These are phyloP conservation scores for Drosophila pectinifera DNA, from an alignment of 1,140 invertebrate species.

Conservation along the genomic window DNA sequence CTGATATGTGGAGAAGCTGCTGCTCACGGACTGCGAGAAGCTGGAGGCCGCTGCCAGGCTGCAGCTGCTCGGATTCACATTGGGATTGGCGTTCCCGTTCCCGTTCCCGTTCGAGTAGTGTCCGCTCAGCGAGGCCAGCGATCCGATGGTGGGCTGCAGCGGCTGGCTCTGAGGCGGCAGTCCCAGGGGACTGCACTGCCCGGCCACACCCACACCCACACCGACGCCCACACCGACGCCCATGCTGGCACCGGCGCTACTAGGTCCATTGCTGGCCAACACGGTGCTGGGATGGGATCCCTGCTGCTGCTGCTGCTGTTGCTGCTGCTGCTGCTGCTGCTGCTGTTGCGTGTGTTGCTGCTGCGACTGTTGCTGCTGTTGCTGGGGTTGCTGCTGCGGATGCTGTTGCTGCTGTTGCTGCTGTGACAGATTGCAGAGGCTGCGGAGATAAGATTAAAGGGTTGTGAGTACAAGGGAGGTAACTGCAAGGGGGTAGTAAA, in stretches of 20 bases:
- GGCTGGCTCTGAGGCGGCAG: constrained; percentile 80
- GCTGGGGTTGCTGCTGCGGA: constrained; percentile 47
- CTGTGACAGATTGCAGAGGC: constrained; percentile 70
- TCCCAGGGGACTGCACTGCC: constrained; percentile 71
- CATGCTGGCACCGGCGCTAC: constrained; percentile 71
- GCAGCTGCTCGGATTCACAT: constrained; percentile 64
- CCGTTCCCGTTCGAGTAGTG: constrained; percentile 54
- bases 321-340: constrained; percentile 61
- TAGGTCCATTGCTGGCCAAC: constrained; percentile 79
- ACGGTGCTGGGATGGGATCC: constrained; percentile 66
- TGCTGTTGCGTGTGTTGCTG: constrained; percentile 52
- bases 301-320: constrained; percentile 58
- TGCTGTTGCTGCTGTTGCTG: constrained; percentile 40
- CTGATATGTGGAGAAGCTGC: constrained; percentile 84
- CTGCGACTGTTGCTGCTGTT: constrained; percentile 55
- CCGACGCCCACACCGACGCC: constrained; percentile 67
- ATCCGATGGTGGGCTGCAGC: constrained; percentile 74
- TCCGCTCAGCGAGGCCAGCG: constrained; percentile 63
- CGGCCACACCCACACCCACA: constrained; percentile 54
- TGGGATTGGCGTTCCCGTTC: constrained; percentile 33
- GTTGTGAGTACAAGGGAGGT: not conserved
- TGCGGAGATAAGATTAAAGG: constrained; percentile 24
- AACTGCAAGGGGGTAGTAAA: not conserved
- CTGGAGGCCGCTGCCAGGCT: constrained; percentile 58
- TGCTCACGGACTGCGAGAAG: constrained; percentile 72